Conservation (phyloP, 2,113 vertebrate species). For the Mesocricetus auratus region DNA sequence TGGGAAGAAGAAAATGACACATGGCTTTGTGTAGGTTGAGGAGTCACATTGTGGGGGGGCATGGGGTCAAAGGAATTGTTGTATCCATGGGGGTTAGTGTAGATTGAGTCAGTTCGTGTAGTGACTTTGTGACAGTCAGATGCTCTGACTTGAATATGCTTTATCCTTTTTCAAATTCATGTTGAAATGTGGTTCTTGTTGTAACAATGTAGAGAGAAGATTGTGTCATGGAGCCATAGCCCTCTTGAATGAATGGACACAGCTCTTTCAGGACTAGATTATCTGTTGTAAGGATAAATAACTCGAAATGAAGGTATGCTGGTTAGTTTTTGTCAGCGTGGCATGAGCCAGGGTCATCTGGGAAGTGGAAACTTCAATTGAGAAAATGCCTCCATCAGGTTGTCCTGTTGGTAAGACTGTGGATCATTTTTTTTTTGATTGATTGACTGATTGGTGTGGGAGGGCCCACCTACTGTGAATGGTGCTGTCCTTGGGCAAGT, state of each 20-base stretch:
- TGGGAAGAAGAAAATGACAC: not conserved
- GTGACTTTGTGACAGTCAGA: not conserved
- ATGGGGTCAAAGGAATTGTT: not conserved
- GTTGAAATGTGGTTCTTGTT: not conserved
- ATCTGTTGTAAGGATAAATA: not conserved
- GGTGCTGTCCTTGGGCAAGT: not conserved
- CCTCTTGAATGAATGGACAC: not conserved
- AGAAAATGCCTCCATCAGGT: not conserved
- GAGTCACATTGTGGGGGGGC: not conserved
- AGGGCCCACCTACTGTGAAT: not conserved
- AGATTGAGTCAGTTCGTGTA: not conserved
- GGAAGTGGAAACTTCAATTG: not conserved
- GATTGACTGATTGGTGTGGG: not conserved
- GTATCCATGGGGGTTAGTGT: not conserved
- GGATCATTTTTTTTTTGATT: not conserved
- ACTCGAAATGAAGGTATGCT: not conserved
- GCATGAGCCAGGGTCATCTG: not conserved
- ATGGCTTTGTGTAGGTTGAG: not conserved
- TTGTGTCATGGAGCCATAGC: too few relatives aligned
- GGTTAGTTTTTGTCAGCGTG: not conserved
- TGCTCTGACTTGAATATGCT: not conserved
- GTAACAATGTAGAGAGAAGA: not conserved
- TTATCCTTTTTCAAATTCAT: not conserved
- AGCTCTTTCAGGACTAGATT: not conserved
- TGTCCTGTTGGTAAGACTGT: not conserved